A percentile compares a stretch with the other conserved stretches of the same genome.
Conservation (phyloP, 1,140 invertebrate species). For the Plodia interpunctella region DNA sequence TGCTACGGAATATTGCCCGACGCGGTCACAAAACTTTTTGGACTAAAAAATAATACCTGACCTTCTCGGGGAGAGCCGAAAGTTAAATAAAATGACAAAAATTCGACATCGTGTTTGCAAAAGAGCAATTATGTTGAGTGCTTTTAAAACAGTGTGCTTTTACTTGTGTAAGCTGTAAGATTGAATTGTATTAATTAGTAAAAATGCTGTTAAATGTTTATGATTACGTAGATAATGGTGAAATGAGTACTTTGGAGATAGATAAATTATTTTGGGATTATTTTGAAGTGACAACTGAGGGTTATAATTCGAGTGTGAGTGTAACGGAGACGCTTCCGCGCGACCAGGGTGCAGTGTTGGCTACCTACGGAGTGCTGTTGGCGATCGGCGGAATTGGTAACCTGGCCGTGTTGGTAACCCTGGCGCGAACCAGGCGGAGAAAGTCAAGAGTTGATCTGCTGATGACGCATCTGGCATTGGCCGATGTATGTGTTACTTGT, state of each 20-base stretch:
- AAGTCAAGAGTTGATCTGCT: slow-evolving; percentile 86
- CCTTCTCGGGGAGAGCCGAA: neutral
- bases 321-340: slow-evolving; percentile 29
- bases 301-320: slow-evolving; percentile 24
- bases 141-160: neutral
- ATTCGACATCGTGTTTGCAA: neutral
- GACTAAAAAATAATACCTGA: neutral
- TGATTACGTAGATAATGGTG: slow-evolving; percentile 6
- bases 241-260: slow-evolving; percentile 30
- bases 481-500: slow-evolving; percentile 88
- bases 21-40: neutral
- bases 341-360: slow-evolving; percentile 42
- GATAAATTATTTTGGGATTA: slow-evolving; percentile 52
- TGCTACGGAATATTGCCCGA: neutral
- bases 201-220: slow-evolving; percentile 15
- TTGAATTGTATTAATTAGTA: neutral
- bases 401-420: slow-evolving; percentile 81
- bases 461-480: slow-evolving; percentile 87
- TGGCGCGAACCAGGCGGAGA: slow-evolving; percentile 81
- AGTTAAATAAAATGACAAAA: neutral
- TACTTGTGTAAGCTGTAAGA: neutral
- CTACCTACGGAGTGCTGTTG: slow-evolving; percentile 78
- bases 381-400: slow-evolving; percentile 79
- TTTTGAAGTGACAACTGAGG: slow-evolving; percentile 28
- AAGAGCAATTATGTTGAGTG: neutral